Conservation (phyloP, 64 coral and sea anemone genomes). For the Platygyra sinensis region DNA sequence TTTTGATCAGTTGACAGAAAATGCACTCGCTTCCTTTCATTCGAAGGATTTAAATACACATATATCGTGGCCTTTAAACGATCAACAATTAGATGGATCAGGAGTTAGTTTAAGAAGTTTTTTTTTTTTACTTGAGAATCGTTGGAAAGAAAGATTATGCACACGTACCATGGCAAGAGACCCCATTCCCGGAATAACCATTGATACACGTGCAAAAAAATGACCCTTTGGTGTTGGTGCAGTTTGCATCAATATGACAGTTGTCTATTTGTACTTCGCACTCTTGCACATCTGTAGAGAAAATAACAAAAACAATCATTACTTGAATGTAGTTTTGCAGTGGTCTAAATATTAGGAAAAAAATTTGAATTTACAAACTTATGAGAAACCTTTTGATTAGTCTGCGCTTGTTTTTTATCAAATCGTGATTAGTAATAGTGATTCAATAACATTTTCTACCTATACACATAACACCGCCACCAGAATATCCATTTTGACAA, state of each 20-base stretch:
- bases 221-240: conserved; percentile 70
- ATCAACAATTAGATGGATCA: neutral
- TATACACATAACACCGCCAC: neutral
- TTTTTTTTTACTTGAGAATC: neutral
- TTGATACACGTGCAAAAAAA: conserved; percentile 55
- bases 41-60: no score
- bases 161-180: conserved; percentile 53
- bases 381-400: no score
- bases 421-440: no score
- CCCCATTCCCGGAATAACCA: conserved; percentile 69
- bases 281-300: conserved; percentile 52
- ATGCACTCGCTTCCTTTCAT: no score
- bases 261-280: conserved; percentile 55
- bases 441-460: neutral
- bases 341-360: no score
- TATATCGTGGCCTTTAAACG: no score
- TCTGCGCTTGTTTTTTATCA: no score
- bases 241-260: conserved; percentile 65
- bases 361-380: no score
- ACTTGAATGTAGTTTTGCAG: no score
- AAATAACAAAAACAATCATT: neutral
- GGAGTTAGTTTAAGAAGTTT: neutral
- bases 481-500: conserved; percentile 61
- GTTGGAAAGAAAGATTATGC: no score
- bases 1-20: no score